Evolutionary conservation across 2,888 invertebrate species (phyloP), one percentile per base, ranked within the genome.

Genomic region (Lasius fuliginosus): DNA sequence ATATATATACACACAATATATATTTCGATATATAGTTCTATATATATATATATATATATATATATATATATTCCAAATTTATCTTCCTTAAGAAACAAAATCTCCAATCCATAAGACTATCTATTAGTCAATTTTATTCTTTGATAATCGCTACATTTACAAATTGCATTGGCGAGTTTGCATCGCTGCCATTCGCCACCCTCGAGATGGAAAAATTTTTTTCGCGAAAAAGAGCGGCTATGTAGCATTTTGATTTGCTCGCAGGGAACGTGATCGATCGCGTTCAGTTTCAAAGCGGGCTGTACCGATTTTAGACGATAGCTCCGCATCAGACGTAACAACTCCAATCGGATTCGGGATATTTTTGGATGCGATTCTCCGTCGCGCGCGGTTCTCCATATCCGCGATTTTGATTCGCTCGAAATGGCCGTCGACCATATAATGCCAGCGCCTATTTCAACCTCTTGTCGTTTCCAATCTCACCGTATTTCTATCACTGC

Each of bases 301-400:
- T 69, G 58, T 56, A 15, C 27, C 36, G 46, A 23, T 49, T 18
- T 40, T 36, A n/a, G 36, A 36, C 6, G 53, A 42, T 74, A 42
- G 56, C 8, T 60, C 9, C 40, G 58, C 40, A 23, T 30, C 58
- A 49, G n/a, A 30, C 33, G 12, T 33, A 56, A 58, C 82, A 56
- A 79, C 15, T 75, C 40, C 46, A 46, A 30, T 33, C 40, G 27
- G 18, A 27, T 23, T 11, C 23, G 18, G 36, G 18, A 46, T 46
- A 77, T 77, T 77, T 77, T 83, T 68, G 65, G 42, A 30, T 23
- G 67, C 42, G 11, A 23, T 69, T 60, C 64, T 74, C 23, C 23
- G 49, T 75, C 36, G 36, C 65, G 74, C 65, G 65, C 67, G 75
- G 62, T 85, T 85, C 27, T 75, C 83, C 68, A 77, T 74, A 82